Evolutionary conservation across 2,113 vertebrate species (phyloP).

Genomic region (Ibidorhyncha struthersii): DNA sequence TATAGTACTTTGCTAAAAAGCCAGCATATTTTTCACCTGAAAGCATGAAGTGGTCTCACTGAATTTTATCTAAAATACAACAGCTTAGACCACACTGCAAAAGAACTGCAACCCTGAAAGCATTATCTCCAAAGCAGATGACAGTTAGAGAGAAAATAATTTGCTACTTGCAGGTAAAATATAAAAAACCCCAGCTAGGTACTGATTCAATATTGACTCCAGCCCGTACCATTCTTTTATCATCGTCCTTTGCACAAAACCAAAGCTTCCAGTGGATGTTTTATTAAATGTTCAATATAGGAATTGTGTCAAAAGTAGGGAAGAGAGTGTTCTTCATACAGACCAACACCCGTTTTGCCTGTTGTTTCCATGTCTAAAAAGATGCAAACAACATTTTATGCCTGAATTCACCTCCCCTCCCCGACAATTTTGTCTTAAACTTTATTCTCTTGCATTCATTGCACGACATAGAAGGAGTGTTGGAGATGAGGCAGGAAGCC

Average conservation of each 20-base stretch:
- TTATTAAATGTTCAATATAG: background rate
- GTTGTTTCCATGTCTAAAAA: background rate
- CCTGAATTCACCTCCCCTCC: background rate
- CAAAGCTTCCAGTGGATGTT: background rate
- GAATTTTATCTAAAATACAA: background rate
- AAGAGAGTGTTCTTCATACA: background rate
- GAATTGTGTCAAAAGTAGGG: background rate
- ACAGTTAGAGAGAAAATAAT: background rate
- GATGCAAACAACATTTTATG: background rate
- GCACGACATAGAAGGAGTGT: background rate
- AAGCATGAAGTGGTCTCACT: background rate
- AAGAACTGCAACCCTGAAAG: background rate
- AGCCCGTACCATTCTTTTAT: background rate
- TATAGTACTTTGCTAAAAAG: background rate
- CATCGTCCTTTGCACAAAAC: background rate
- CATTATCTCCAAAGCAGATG: background rate
- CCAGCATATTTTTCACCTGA: background rate
- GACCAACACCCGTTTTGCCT: background rate
- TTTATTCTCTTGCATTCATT: background rate
- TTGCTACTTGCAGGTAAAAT: background rate
- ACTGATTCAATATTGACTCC: background rate
- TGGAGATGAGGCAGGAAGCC: slow-evolving; percentile 5
- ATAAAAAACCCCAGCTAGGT: background rate
- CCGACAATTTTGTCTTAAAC: background rate
- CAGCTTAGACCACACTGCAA: background rate